Conservation (phyloP, 2,797 vertebrate genomes). For the Antrozous pallidus region DNA sequence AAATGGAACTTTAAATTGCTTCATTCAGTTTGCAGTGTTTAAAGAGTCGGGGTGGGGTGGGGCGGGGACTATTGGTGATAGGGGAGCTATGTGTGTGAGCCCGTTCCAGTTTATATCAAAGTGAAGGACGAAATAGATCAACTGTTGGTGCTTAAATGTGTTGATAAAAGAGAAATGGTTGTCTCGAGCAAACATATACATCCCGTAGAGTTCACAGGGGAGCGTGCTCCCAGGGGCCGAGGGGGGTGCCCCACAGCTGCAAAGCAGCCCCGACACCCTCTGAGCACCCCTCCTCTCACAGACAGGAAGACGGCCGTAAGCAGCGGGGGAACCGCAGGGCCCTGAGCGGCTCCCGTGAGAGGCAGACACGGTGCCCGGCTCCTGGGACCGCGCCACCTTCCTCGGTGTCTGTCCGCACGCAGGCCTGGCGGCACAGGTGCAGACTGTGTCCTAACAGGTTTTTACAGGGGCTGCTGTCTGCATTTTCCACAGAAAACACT, state of each 20-base stretch:
- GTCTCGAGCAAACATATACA: not conserved
- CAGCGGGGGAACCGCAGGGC: not conserved
- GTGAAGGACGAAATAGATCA: not conserved
- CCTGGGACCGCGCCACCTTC: not conserved
- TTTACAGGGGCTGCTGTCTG: slow-evolving; percentile 5
- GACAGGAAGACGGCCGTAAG: slow-evolving; percentile 10
- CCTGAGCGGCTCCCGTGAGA: not conserved
- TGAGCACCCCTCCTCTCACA: not conserved
- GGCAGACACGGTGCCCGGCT: not conserved
- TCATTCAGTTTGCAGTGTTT: not conserved
- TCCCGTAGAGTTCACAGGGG: not conserved
- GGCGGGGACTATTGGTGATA: not conserved
- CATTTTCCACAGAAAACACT: not conserved
- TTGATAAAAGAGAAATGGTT: not conserved
- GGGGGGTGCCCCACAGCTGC: slow-evolving; percentile 27
- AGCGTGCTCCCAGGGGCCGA: not conserved
- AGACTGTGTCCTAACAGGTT: not conserved
- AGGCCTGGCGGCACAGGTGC: slow-evolving; percentile 26
- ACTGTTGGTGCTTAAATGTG: not conserved
- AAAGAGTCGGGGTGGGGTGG: not conserved
- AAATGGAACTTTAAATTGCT: not conserved
- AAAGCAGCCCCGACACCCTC: not conserved
- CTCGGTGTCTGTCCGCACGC: no score
- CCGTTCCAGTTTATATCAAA: not conserved
- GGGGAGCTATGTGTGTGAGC: not conserved